Evolutionary conservation across 37 sponge, comb jelly and placozoan genomes (phyloP).

Genomic region (Beroe forskalii): DNA sequence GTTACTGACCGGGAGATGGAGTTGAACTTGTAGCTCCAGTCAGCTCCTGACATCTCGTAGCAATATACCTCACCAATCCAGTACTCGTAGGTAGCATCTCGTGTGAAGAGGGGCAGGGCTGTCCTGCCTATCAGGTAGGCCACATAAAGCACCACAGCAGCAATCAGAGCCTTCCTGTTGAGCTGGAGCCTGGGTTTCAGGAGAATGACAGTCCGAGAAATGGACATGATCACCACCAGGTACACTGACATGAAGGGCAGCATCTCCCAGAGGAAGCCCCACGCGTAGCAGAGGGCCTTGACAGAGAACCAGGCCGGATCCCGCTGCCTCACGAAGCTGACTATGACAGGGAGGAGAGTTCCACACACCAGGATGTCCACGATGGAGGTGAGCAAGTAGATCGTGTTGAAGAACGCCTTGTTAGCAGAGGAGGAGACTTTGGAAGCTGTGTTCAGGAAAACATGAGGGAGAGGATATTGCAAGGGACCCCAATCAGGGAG

Average conservation of each 20-base stretch:
- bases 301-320: neutral
- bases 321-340: slow-evolving; percentile 18
- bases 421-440: neutral
- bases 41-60: slow-evolving; percentile 36
- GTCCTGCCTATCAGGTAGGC: neutral
- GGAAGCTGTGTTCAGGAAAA: neutral
- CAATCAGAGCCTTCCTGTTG: neutral
- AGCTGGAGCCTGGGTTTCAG: slow-evolving; percentile 19
- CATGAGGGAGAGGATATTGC: neutral
- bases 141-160: neutral
- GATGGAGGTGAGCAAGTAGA: slow-evolving; percentile 29
- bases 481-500: neutral
- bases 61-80: slow-evolving; percentile 48
- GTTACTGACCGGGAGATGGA: slow-evolving; percentile 55
- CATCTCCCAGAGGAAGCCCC: slow-evolving; percentile 62
- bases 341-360: slow-evolving; percentile 10
- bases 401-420: slow-evolving; percentile 24
- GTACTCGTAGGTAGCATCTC: slow-evolving; percentile 45
- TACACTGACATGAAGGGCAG: slow-evolving; percentile 58
- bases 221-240: slow-evolving; percentile 49
- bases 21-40: slow-evolving; percentile 63
- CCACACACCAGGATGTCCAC: neutral
- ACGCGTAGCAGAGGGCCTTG: neutral
- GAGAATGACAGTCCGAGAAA: slow-evolving; percentile 36
- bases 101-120: neutral